Conservation (phyloP, 2,888 invertebrate genomes). For the Stenodema calcarata region DNA sequence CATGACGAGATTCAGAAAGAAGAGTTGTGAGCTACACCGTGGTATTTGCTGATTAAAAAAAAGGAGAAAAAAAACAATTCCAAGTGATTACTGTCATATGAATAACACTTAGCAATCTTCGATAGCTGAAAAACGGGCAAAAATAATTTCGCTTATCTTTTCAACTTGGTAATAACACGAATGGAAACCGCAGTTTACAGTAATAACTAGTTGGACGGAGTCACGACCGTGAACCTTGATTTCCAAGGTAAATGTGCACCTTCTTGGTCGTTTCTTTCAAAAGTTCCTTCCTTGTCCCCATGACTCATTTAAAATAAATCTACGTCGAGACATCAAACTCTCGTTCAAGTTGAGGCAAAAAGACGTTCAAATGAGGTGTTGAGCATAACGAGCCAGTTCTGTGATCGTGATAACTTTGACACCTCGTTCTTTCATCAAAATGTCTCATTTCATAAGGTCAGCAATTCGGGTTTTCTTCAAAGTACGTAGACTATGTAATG, state of each 20-base stretch:
- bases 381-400: neutral
- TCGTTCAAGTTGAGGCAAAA: neutral
- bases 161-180: slow-evolving; percentile 30
- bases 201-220: slow-evolving; percentile 37
- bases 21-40: too few species aligned
- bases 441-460: neutral
- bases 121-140: neutral
- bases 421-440: neutral
- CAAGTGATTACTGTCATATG: neutral
- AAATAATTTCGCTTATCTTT: slow-evolving; percentile 18
- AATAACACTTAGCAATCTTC: neutral
- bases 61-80: neutral
- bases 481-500: too few species aligned
- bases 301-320: slow-evolving; percentile 24
- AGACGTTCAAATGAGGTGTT: neutral
- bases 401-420: neutral
- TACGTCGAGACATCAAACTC: neutral
- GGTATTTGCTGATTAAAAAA: too few species aligned
- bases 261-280: neutral
- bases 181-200: slow-evolving; percentile 40
- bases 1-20: too few species aligned
- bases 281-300: slow-evolving; percentile 8
- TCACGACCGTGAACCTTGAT: slow-evolving; percentile 47
- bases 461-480: neutral
- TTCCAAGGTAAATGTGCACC: slow-evolving; percentile 44